phyloP scores from a whole-genome alignment of 2,888 invertebrate genomes.

The Drosophila kanekoi region DNA sequence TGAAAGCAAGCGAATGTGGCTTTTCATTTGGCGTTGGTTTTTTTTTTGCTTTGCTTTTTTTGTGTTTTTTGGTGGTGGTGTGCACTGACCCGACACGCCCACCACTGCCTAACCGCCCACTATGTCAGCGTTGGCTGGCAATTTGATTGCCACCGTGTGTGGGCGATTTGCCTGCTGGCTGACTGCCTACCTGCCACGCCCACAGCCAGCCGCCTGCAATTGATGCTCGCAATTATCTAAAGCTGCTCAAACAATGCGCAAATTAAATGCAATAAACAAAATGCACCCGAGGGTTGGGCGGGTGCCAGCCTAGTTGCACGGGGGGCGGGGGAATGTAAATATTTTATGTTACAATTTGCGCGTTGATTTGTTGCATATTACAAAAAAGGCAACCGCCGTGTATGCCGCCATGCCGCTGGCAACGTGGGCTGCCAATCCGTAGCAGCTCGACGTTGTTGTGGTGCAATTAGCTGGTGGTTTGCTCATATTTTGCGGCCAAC shows the following conservation, averaged over 20 bases:
- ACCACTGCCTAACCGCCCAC: conserved; percentile 50
- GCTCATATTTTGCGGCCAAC: conserved; percentile 58
- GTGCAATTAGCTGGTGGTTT: conserved; percentile 65
- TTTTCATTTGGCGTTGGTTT: conserved; percentile 37
- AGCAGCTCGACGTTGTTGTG: conserved; percentile 39
- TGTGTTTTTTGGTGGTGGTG: conserved; percentile 24
- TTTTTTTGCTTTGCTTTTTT: conserved; percentile 16
- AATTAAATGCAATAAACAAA: conserved; percentile 79
- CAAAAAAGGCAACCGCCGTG: conserved; percentile 52
- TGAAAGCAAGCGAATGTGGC: conserved; percentile 68
- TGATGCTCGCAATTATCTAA: conserved; percentile 79
- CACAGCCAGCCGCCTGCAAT: conserved; percentile 49
- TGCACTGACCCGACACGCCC: conserved; percentile 57
- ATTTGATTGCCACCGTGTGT: conserved; percentile 72
- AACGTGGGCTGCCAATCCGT: conserved; percentile 61
- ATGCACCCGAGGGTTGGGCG: conserved; percentile 7
- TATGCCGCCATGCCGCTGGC: conserved; percentile 45
- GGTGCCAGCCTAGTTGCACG: conserved; percentile 3
- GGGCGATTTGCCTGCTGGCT: conserved; percentile 48
- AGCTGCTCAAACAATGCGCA: conserved; percentile 76
- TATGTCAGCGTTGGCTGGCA: conserved; percentile 63
- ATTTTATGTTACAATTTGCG: conserved; percentile 78
- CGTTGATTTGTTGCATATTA: conserved; percentile 79
- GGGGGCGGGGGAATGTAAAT: conserved; percentile 60
- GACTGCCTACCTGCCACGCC: conserved; percentile 6